A percentile compares a stretch with the other conserved stretches of the same genome.
phyloP scores from a whole-genome alignment of 1,140 invertebrate genomes.

The Gryllus bimaculatus region DNA sequence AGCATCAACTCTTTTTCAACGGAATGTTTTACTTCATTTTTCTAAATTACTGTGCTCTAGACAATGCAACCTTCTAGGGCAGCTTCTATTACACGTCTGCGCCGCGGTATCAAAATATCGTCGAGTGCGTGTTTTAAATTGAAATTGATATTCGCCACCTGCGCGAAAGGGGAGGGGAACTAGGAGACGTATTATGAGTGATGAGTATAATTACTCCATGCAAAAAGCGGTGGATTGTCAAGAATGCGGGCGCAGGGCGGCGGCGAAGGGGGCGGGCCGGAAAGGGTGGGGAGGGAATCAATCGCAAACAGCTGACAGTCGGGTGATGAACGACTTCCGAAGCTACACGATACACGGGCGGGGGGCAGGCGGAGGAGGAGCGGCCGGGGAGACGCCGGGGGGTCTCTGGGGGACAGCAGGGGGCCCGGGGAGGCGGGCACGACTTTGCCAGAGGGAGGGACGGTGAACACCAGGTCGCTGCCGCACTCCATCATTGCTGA shows the following conservation, averaged over 20 bases:
- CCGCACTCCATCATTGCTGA: neutral
- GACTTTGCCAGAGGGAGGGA: neutral
- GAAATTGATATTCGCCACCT: neutral
- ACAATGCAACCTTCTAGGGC: no score
- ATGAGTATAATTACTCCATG: neutral
- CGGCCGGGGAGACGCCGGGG: no score
- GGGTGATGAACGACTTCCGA: neutral
- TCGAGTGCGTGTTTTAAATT: neutral
- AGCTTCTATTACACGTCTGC: no score
- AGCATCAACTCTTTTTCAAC: no score
- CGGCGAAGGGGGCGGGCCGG: neutral
- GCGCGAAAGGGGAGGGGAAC: neutral
- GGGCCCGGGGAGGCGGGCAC: no score
- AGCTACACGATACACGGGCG: neutral
- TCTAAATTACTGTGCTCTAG: no score
- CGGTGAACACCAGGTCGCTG: neutral
- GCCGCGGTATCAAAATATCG: neutral
- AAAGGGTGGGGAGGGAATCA: neutral
- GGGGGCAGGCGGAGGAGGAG: neutral
- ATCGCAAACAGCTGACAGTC: constrained; percentile 3
- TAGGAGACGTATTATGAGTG: neutral
- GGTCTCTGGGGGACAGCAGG: no score
- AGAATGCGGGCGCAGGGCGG: neutral
- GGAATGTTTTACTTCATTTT: no score
- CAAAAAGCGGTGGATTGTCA: neutral